Evolutionary conservation across 2,888 invertebrate species (phyloP), one percentile per base, ranked within the genome.

Genomic region (Myopa tessellatipennis): DNA sequence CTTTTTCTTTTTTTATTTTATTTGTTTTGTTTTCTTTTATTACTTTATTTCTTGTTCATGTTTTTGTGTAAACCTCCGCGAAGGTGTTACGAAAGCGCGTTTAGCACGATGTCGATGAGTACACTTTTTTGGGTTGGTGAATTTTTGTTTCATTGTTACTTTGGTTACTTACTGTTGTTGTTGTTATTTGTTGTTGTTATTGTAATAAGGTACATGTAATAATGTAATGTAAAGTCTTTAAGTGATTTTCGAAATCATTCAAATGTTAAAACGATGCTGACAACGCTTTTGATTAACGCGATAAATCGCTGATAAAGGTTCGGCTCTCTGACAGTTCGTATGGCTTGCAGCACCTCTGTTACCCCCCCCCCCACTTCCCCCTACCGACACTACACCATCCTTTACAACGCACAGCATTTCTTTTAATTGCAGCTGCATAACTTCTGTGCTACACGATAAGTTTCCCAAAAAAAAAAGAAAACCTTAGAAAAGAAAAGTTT

Each of bases 251-350:
- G 72, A 68, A 79, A 73, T 77, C 52, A 52, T 73, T 75, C 71
- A 78, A 79, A 60, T 67, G 68, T 81, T 85, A 85, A 87, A 87
- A 83, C 85, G 86, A 85, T 82, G 87, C 86, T 87, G 87, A 87
- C 88, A 87, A 87, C 85, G 84, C 87, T 84, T 86, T 87, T 85
- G 85, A 85, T 87, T 85, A 86, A 86, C 85, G 85, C 87, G 87
- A 87, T 87, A 87, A 87, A 87, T 87, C 85, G 85, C 83, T 84
- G 88, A 87, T 85, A 87, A 87, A 84, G 61, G 26, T 61, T 61
- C 36, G 63, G 61, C 78, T 84, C 82, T 82, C 82, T 81, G 82
- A 84, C 83, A 83, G 82, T 81, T 83, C 83, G 83, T 82, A 55
- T 63, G 26, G 26, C 40, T 69, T 40, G 67, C 26, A 10, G 4